These are phyloP conservation scores for Gouania willdenowi DNA, from an alignment of 2,797 vertebrate genomes.

Conservation along the genomic window DNA sequence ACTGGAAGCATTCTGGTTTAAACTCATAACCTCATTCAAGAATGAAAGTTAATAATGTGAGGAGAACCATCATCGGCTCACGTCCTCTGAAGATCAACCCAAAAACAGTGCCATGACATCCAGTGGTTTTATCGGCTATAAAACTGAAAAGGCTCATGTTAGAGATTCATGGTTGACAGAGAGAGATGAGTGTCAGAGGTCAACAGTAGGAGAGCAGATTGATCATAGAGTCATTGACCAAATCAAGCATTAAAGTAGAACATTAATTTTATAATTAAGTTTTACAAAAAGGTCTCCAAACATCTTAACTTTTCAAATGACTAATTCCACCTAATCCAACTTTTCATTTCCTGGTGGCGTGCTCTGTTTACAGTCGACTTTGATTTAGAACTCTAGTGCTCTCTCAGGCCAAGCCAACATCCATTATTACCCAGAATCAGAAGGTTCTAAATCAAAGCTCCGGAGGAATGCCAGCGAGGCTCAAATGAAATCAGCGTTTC, in stretches of 20 bases:
- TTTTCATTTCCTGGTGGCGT: no score
- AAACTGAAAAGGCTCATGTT: conserved; percentile 47
- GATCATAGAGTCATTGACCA: no score
- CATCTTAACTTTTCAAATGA: no score
- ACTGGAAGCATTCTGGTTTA: conserved; percentile 22
- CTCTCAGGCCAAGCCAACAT: conserved; percentile 25
- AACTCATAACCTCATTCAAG: conserved; percentile 51
- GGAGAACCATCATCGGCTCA: conserved; percentile 40
- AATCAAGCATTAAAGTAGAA: no score
- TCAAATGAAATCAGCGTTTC: conserved; percentile 65
- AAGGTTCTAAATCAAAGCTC: conserved; percentile 53
- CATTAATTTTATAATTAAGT: no score
- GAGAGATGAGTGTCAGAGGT: conserved; percentile 32
- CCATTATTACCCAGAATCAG: conserved; percentile 44
- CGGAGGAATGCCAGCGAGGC: conserved; percentile 39
- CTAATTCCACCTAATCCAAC: no score
- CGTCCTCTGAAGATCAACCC: conserved; percentile 57
- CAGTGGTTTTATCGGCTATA: conserved; percentile 62
- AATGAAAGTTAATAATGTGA: conserved; percentile 76
- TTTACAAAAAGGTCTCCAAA: no score
- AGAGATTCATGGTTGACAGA: conserved; percentile 39
- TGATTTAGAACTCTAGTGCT: conserved; percentile 27
- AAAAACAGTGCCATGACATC: conserved; percentile 57
- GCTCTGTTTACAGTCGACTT: conserved; percentile 27
- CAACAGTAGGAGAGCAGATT: conserved; percentile 18